Base-by-base conservation (phyloP, 2,113 vertebrate genomes). In the Atlantisia rogersi region DNA sequence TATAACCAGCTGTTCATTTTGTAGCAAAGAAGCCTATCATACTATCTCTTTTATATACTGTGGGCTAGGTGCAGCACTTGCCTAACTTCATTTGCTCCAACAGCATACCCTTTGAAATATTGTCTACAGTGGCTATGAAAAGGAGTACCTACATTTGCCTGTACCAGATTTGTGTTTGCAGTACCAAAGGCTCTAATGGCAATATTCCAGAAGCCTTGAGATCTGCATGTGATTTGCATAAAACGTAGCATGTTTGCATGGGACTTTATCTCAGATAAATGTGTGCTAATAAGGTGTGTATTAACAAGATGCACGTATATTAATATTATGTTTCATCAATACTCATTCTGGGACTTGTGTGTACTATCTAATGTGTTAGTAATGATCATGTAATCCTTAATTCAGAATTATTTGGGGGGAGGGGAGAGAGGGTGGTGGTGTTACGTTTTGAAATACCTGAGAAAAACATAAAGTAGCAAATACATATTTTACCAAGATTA, bases 201-300 rank as follows among this genome's bases (percentile, higher is more conserved):
- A 71, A 1, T 82, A 88, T 94, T 77, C 81, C 35, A 80, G 55
- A 58, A 95, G 35, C n/a, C 50, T 76, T 80, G 80, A 95, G 60
- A 70, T 75, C 35, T 89, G 71, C 42, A 46, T 71, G 52, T 82
- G 24, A 65, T 65, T 79, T 90, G 56, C 69, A 73, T 93, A 89
- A 97, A 87, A 52, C 80, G 40, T 24, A 80, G 46, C 56, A 48
- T 82, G 56, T 86, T 89, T 85, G 55, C 44, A 40, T 88, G 58
- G 9, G 48, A 9, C 50, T 92, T 80, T 84, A 78, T 71, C 62
- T 84, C 39, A 12, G 65, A 62, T 87, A 91, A 89, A 75, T 82
- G 21, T 89, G 83, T 96, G 70, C 74, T 96, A 92, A 75, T 93
- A 80, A 89, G 63, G 12, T 94, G 46, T 82, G 32, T 82, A 94